These are phyloP conservation scores for Mugil cephalus DNA, from an alignment of 2,113 vertebrate genomes.

Conservation along the genomic window DNA sequence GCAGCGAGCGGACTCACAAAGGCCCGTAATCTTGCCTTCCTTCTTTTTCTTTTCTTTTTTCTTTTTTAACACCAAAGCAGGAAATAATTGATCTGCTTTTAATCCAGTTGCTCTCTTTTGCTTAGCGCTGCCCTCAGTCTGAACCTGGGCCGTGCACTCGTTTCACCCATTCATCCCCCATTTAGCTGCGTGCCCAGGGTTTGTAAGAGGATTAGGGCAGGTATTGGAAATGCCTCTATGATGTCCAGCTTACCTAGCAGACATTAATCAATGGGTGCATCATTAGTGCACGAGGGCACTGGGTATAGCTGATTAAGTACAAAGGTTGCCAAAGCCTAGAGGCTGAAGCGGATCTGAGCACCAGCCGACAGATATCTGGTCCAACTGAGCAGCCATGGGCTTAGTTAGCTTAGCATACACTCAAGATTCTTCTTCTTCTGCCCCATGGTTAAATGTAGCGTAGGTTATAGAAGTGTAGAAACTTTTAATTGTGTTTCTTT, in stretches of 20 bases:
- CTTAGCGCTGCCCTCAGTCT: slow-evolving; percentile 36
- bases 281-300: background rate
- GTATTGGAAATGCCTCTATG: slow-evolving; percentile 57
- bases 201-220: slow-evolving; percentile 69
- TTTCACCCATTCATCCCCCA: slow-evolving; percentile 65
- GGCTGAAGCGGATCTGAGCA: no score
- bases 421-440: no score
- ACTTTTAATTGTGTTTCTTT: no score
- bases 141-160: slow-evolving; percentile 51
- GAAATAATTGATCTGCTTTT: slow-evolving; percentile 36
- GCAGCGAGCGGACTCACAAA: background rate
- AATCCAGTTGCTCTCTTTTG: slow-evolving; percentile 9
- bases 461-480: no score
- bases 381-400: no score
- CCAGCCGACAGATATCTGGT: no score
- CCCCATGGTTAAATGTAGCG: no score
- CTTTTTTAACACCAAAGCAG: background rate
- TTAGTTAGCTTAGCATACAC: no score
- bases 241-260: slow-evolving; percentile 12
- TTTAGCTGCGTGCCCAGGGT: slow-evolving; percentile 29
- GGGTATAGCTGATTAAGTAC: background rate
- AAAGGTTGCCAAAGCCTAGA: no score
- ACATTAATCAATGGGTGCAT: slow-evolving; percentile 9
- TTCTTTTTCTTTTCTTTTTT: background rate
- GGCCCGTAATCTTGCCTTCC: background rate